Base-by-base conservation (phyloP, 2,888 invertebrate species). In the Polietes domitor region DNA sequence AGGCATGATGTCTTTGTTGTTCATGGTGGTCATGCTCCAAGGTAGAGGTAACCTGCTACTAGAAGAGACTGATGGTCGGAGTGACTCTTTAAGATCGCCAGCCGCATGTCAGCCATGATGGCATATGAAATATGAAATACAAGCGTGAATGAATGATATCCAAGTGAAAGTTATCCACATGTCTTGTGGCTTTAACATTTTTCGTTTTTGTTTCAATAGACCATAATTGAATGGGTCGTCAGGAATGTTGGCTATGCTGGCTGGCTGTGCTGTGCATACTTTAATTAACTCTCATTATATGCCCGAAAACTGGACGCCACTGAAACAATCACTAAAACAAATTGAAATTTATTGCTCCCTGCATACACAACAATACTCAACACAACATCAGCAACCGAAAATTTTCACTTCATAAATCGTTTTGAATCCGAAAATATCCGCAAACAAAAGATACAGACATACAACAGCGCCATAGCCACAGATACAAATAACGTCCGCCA, bases 111-210 rank as follows among this genome's bases (percentile, higher is more conserved):
- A 15, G n/a, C n/a, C n/a, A n/a, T n/a, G n/a, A n/a, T n/a, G n/a
- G n/a, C n/a, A 58, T 12, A 26, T 61, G 26, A 2, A 61, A 61
- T 32, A 61, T 61, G 61, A 61, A 15, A 58, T 15, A 24, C 58
- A 26, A n/a, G n/a, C n/a, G n/a, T n/a, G n/a, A n/a, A n/a, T 12
- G 58, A 24, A 17, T 53, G 58, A 24, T 26, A 24, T 26, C 24
- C 3, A 61, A 61, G 61, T 61, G 61, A 61, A 61, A 61, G 61
- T 61, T 61, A 61, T 47, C 61, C 61, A 37, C 47, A 28, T 28
- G 19, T 28, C 28, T 71, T 28, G n/a, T 17, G 24, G 68, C 5
- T 68, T 6, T 68, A 32, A 32, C 32, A n/a, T 47, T 6, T 37
- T 72, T 19, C 17, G 41, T 32, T 50, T 53, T 17, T 53, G 41